A percentile compares a stretch with the other conserved stretches of the same genome.
Conservation (phyloP, 2,113 vertebrate genomes). For the Pipra filicauda region DNA sequence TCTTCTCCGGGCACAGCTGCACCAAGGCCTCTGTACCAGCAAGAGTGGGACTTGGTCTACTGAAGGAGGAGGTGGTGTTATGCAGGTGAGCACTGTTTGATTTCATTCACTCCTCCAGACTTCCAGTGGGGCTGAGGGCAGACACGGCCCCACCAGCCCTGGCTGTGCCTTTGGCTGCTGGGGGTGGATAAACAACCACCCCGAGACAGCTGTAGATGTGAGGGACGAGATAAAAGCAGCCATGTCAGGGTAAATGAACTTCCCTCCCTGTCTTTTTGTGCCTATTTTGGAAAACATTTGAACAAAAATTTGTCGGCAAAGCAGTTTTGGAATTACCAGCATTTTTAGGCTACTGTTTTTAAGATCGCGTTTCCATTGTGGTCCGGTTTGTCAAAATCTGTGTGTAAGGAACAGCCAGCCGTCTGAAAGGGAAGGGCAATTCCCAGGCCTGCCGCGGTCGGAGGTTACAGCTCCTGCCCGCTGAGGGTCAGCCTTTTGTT, state of each 20-base stretch:
- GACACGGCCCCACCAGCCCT: background rate
- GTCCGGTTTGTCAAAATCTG: background rate
- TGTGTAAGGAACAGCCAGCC: no score
- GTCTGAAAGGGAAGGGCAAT: background rate
- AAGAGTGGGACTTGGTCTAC: background rate
- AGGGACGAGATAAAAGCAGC: background rate
- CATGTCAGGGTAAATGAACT: background rate
- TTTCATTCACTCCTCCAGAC: background rate
- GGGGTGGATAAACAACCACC: no score
- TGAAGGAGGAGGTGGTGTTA: background rate
- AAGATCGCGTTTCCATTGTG: background rate
- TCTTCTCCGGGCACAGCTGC: background rate
- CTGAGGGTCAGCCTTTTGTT: no score
- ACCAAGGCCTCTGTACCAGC: background rate
- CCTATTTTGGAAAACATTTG: background rate
- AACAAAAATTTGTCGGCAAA: background rate
- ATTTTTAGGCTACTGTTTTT: background rate
- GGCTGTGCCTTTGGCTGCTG: fast-evolving
- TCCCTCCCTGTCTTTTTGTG: background rate
- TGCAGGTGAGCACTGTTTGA: background rate
- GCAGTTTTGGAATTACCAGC: no score
- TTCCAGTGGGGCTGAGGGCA: no score
- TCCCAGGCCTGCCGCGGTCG: background rate
- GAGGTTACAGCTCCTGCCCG: background rate
- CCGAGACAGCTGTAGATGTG: no score